Evolutionary conservation across 2,888 invertebrate species (phyloP).

Genomic region (Meta bourneti): DNA sequence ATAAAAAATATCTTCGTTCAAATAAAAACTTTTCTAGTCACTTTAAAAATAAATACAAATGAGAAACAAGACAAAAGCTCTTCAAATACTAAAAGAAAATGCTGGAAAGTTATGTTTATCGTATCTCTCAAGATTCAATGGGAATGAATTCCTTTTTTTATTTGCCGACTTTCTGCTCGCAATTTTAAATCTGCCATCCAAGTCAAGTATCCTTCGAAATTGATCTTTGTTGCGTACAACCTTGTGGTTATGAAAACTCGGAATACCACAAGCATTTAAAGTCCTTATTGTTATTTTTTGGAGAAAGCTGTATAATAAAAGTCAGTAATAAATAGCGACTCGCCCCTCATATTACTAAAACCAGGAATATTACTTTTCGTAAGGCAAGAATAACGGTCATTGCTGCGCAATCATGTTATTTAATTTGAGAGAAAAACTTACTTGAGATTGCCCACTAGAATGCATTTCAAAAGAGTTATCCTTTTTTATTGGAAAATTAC

Average conservation of each 20-base stretch:
- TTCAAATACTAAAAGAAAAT: slow-evolving; percentile 23
- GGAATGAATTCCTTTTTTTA: slow-evolving; percentile 36
- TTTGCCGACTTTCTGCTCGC: not conserved
- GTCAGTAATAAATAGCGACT: slow-evolving; percentile 62
- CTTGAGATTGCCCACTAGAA: not conserved
- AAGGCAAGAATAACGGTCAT: slow-evolving; percentile 18
- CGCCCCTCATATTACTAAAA: slow-evolving; percentile 42
- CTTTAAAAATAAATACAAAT: not conserved
- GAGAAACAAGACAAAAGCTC: not conserved
- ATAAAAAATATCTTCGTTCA: not conserved
- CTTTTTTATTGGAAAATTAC: too few relatives aligned
- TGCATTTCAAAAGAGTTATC: not conserved
- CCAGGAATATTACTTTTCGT: slow-evolving; percentile 34
- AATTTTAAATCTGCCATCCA: slow-evolving; percentile 38
- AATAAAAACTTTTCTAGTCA: not conserved
- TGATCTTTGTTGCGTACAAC: slow-evolving; percentile 43
- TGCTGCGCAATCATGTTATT: slow-evolving; percentile 13
- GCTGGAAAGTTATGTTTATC: slow-evolving; percentile 51
- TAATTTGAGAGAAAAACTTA: slow-evolving; percentile 38
- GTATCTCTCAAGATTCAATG: slow-evolving; percentile 20
- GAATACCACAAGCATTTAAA: slow-evolving; percentile 53
- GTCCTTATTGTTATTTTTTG: slow-evolving; percentile 62
- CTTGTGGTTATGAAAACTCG: slow-evolving; percentile 62
- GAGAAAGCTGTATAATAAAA: slow-evolving; percentile 63
- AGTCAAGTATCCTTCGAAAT: slow-evolving; percentile 34